Evolutionary conservation across 2,113 vertebrate genomes (phyloP).

Genomic region (Onychostoma macrolepis): DNA sequence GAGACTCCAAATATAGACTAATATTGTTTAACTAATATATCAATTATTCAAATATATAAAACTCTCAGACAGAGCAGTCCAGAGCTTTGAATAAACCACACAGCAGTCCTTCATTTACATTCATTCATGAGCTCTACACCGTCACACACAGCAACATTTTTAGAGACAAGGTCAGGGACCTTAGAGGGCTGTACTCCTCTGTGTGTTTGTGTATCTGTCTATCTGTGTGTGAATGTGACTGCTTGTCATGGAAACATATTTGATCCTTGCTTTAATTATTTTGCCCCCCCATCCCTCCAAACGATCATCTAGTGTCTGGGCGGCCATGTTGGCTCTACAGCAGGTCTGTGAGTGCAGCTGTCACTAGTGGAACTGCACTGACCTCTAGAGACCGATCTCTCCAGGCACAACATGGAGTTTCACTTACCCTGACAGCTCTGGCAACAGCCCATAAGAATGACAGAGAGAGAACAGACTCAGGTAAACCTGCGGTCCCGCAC

Average conservation of each 20-base stretch:
- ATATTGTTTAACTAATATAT: neutral
- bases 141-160: conserved; percentile 44
- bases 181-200: conserved; percentile 36
- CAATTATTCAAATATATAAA: neutral
- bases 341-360: conserved; percentile 70
- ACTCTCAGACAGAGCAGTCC: neutral
- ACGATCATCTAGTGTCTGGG: conserved; percentile 61
- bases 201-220: conserved; percentile 42
- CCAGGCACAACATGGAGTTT: conserved; percentile 70
- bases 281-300: conserved; percentile 43
- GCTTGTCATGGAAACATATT: conserved; percentile 61
- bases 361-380: conserved; percentile 82
- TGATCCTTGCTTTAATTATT: conserved; percentile 59
- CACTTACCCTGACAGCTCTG: conserved; percentile 59
- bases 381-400: conserved; percentile 80
- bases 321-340: conserved; percentile 65
- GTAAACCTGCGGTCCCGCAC: conserved; percentile 41
- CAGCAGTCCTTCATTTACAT: conserved; percentile 55
- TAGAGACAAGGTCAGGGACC: conserved; percentile 59
- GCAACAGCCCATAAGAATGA: conserved; percentile 55
- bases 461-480: conserved; percentile 45
- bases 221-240: conserved; percentile 48
- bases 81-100: neutral
- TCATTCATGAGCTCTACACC: conserved; percentile 47
- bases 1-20: neutral